Percentiles rank a stretch among this genome's conserved stretches.
Conservation (phyloP, 2,113 vertebrate species). For the Thymallus thymallus region DNA sequence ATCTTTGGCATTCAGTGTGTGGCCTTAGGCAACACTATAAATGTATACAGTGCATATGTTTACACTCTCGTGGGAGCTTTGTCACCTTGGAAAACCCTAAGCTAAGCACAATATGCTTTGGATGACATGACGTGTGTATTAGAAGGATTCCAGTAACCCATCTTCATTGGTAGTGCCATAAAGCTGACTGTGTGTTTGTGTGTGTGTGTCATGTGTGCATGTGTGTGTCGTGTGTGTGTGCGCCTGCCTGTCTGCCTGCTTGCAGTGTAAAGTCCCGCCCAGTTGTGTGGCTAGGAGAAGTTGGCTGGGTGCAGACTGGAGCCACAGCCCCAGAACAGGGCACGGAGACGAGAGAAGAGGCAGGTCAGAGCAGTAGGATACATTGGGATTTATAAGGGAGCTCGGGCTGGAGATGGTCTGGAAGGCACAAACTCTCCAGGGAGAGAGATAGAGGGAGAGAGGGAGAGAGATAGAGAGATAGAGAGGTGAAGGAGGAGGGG, state of each 20-base stretch:
- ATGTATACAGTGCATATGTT: background rate
- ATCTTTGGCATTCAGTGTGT: background rate
- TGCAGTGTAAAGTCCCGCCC: background rate
- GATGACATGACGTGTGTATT: conserved; percentile 18
- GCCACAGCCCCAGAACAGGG: conserved; percentile 7
- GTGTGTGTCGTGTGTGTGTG: background rate
- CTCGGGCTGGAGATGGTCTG: background rate
- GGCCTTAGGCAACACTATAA: background rate
- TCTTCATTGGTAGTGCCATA: conserved; percentile 30
- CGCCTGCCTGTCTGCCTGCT: background rate
- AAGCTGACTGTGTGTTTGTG: conserved; percentile 15
- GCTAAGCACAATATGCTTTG: conserved; percentile 22
- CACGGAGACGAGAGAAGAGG: background rate
- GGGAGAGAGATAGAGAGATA: conserved; percentile 1
- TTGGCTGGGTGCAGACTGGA: background rate
- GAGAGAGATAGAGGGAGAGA: background rate
- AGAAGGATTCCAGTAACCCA: conserved; percentile 20
- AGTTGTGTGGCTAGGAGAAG: background rate
- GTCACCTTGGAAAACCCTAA: conserved; percentile 20
- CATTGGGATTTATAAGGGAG: conserved; percentile 40
- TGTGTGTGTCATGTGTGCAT: background rate
- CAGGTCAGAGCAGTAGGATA: conserved; percentile 22
- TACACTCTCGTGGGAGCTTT: background rate
- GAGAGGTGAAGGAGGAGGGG: background rate
- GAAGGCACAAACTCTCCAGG: background rate